A percentile compares a stretch with the other conserved stretches of the same genome.
Conservation (phyloP, 1,140 invertebrate genomes). For the Drosophila lowei region DNA sequence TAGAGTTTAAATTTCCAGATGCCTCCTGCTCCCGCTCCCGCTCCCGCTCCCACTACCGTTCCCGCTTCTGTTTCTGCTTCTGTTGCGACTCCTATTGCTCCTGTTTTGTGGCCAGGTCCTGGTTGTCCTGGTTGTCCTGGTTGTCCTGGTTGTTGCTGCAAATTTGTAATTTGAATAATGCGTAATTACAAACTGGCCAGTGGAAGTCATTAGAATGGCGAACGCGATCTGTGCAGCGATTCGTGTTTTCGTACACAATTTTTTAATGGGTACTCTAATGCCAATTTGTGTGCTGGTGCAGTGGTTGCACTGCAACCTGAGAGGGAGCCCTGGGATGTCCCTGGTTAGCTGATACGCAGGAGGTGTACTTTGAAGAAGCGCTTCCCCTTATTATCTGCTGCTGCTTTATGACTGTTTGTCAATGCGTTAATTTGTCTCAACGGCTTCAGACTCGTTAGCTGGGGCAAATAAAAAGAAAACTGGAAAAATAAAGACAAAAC, state of each 20-base stretch:
- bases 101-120: constrained; percentile 7
- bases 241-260: constrained; percentile 48
- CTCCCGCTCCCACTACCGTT: background rate
- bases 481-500: constrained; percentile 37
- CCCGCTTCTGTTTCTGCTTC: constrained; percentile 8
- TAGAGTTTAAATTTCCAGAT: constrained; percentile 72
- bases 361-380: too few relatives aligned
- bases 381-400: constrained; percentile 22
- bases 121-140: constrained; percentile 22
- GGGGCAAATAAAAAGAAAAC: constrained; percentile 1
- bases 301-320: constrained; percentile 3
- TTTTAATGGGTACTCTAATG: constrained; percentile 7
- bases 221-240: constrained; percentile 48
- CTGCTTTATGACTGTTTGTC: constrained; percentile 25
- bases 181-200: constrained; percentile 72
- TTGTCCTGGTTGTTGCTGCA: constrained; percentile 38
- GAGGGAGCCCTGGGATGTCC: too few relatives aligned
- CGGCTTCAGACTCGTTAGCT: constrained; percentile 34
- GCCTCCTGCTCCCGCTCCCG: constrained; percentile 16
- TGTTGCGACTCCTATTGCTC: constrained; percentile 4
- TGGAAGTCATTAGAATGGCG: constrained; percentile 72
- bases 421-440: constrained; percentile 21
- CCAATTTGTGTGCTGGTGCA: background rate
- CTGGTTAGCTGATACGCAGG: background rate
- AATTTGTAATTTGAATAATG: constrained; percentile 80